Conservation (phyloP, 2,113 vertebrate species). For the Sterrhoptilus dennistouni region DNA sequence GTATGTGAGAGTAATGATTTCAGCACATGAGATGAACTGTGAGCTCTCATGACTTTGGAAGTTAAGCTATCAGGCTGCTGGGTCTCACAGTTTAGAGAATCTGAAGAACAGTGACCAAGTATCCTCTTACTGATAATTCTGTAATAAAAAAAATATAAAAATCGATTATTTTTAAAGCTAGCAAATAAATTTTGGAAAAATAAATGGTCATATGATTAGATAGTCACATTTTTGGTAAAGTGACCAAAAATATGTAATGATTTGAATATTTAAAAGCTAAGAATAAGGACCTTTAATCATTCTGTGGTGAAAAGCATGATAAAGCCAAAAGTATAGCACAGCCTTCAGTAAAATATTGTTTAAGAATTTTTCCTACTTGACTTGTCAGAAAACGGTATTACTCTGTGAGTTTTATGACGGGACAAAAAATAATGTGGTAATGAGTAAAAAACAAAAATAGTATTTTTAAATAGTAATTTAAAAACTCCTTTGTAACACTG, state of each 20-base stretch:
- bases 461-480: background rate
- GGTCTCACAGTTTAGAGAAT: background rate
- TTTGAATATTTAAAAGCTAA: background rate
- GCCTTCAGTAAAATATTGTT: background rate
- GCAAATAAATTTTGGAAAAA: background rate
- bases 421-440: background rate
- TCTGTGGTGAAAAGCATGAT: background rate
- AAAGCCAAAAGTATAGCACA: background rate
- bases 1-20: background rate
- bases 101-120: background rate
- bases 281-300: background rate
- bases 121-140: background rate
- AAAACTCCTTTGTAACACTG: background rate
- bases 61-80: background rate
- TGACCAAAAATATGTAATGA: background rate
- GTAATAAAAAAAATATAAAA: background rate
- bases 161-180: background rate
- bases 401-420: background rate
- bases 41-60: background rate
- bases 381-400: background rate
- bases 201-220: background rate
- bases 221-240: background rate
- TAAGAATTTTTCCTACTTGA: background rate
- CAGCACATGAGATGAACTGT: rapidly evolving
- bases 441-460: background rate